A percentile compares a stretch with the other conserved stretches of the same genome.
Evolutionary conservation across 2,113 vertebrate genomes (phyloP).

Genomic region (Theristicus caerulescens): DNA sequence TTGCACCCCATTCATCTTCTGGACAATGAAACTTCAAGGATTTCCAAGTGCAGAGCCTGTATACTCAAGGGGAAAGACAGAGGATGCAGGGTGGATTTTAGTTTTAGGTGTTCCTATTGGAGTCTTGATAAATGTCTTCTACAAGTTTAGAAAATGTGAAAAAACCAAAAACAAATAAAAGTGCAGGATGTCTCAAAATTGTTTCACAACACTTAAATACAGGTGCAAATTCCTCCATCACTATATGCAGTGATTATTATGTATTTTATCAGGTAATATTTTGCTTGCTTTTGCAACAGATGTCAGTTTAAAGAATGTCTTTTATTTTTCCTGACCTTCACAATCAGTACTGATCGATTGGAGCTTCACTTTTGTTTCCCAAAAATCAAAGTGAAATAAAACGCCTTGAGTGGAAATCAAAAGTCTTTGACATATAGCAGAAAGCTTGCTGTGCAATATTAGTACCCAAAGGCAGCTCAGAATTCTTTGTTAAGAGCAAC

Average conservation of each 20-base stretch:
- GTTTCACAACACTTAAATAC: neutral
- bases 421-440: conserved; percentile 85
- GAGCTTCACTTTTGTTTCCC: conserved; percentile 87
- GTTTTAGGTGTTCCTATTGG: neutral
- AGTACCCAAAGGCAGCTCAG: conserved; percentile 78
- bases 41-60: neutral
- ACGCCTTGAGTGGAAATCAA: conserved; percentile 96
- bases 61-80: neutral
- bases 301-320: conserved; percentile 69
- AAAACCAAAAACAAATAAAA: neutral
- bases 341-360: conserved; percentile 85
- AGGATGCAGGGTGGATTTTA: neutral
- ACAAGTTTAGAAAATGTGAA: neutral
- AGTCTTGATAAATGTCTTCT: neutral
- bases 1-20: neutral
- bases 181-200: neutral
- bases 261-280: conserved; percentile 63
- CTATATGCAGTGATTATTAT: conserved; percentile 34
- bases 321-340: conserved; percentile 86
- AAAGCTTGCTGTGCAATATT: conserved; percentile 79
- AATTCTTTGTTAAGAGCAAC: conserved; percentile 77
- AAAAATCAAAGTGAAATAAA: conserved; percentile 96
- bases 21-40: conserved; percentile 29
- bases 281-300: conserved; percentile 58
- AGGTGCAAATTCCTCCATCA: neutral